phyloP scores from a whole-genome alignment of 2,888 invertebrate genomes.

The Chouioia cunea region DNA sequence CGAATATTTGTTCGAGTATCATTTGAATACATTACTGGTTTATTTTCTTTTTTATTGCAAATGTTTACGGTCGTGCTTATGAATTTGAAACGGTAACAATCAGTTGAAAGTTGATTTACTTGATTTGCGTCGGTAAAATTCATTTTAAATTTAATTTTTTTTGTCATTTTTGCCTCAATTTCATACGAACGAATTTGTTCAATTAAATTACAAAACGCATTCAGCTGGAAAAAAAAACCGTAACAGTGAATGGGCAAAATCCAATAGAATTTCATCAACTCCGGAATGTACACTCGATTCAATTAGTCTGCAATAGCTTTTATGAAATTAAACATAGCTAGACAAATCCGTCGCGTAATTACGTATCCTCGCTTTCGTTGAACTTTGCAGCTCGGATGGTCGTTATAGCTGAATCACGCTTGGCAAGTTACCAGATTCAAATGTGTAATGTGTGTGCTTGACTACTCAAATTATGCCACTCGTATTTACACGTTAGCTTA shows the following conservation, averaged over 20 bases:
- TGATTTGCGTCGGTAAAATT: too few relatives aligned
- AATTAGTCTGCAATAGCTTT: background rate
- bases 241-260: too few relatives aligned
- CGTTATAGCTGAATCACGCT: constrained; percentile 11
- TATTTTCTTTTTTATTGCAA: background rate
- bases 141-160: too few relatives aligned
- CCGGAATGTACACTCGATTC: too few relatives aligned
- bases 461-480: constrained; percentile 6
- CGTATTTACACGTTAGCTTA: background rate
- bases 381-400: constrained; percentile 2
- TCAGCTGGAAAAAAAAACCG: too few relatives aligned
- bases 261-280: too few relatives aligned
- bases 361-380: constrained; percentile 12
- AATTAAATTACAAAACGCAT: too few relatives aligned
- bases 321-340: constrained; percentile 14
- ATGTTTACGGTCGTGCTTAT: background rate
- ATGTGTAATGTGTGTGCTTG: constrained; percentile 16
- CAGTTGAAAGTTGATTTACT: constrained; percentile 5
- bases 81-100: background rate
- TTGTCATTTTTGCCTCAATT: too few relatives aligned
- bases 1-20: too few relatives aligned
- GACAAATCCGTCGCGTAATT: too few relatives aligned
- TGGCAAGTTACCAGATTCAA: constrained; percentile 28
- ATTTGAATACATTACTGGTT: too few relatives aligned
- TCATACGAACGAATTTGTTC: too few relatives aligned